Conservation (phyloP, 2,888 invertebrate species). For the Lissocephala sabroskyi region DNA sequence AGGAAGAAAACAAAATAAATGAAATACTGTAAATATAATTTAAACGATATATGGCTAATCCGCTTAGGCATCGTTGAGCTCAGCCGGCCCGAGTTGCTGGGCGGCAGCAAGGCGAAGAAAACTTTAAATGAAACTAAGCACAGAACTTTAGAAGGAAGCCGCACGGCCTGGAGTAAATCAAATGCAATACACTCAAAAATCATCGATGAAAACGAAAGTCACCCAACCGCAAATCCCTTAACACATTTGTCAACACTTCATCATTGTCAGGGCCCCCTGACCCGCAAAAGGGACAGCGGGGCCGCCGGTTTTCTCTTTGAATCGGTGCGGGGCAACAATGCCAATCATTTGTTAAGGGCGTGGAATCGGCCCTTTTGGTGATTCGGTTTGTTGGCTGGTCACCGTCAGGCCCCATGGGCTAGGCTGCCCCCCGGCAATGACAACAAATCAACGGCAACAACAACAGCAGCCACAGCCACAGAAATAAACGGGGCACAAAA, state of each 20-base stretch:
- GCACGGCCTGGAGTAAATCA: slow-evolving; percentile 45
- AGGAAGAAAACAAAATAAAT: background rate
- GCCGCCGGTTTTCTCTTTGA: background rate
- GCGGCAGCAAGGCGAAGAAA: too few relatives aligned
- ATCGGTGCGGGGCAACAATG: slow-evolving; percentile 40
- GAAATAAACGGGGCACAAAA: slow-evolving; percentile 27
- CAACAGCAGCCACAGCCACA: slow-evolving; percentile 10
- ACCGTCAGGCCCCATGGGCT: slow-evolving; percentile 9
- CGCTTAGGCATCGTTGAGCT: slow-evolving; percentile 3
- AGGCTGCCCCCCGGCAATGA: slow-evolving; percentile 18
- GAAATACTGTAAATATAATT: background rate
- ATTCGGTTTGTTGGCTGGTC: slow-evolving; percentile 22
- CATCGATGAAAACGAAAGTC: slow-evolving; percentile 44
- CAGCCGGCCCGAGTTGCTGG: too few relatives aligned
- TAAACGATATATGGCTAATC: slow-evolving; percentile 1
- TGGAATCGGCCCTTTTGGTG: too few relatives aligned
- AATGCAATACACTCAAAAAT: slow-evolving; percentile 44
- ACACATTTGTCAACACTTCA: slow-evolving; percentile 70
- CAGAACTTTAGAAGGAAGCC: too few relatives aligned
- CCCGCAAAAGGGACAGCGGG: background rate
- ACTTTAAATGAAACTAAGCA: background rate
- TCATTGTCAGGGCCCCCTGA: slow-evolving; percentile 56
- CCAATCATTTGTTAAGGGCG: too few relatives aligned
- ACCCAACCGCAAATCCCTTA: slow-evolving; percentile 67
- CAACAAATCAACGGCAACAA: slow-evolving; percentile 7